Evolutionary conservation across 1,140 invertebrate species (phyloP).

Genomic region (Battus philenor): DNA sequence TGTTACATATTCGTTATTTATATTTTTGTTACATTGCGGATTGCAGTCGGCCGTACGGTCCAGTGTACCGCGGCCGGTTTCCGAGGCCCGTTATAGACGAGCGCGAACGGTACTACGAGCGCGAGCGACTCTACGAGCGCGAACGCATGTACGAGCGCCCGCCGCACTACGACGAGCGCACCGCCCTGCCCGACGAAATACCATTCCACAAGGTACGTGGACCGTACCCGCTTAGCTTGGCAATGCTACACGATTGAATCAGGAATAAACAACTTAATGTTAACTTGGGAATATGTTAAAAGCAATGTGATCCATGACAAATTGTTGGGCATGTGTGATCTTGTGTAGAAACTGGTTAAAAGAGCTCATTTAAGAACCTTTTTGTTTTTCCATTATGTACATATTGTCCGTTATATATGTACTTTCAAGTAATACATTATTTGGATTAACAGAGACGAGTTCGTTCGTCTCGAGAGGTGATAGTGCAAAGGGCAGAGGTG

Average conservation of each 20-base stretch:
- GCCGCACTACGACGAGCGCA: conserved; percentile 51
- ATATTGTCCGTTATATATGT: too few species aligned
- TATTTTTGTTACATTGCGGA: too few species aligned
- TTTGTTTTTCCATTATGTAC: too few species aligned
- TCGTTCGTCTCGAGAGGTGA: conserved; percentile 85
- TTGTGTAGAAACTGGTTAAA: too few species aligned
- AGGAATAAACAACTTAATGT: too few species aligned
- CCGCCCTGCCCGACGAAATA: conserved; percentile 37
- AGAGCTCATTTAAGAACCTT: conserved; percentile 1
- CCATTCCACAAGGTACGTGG: conserved; percentile 61
- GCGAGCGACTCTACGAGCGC: conserved; percentile 45
- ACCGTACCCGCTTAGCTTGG: too few species aligned
- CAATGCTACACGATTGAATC: too few species aligned
- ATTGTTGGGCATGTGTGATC: too few species aligned
- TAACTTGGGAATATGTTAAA: too few species aligned
- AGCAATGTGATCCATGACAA: too few species aligned
- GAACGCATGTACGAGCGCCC: conserved; percentile 48
- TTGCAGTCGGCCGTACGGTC: conserved; percentile 38
- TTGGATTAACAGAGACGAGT: conserved; percentile 71
- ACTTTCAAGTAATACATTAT: too few species aligned
- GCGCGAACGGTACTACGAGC: conserved; percentile 39
- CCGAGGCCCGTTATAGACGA: conserved; percentile 33
- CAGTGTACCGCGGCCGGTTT: conserved; percentile 53
- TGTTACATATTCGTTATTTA: not conserved
- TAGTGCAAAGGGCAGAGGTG: conserved; percentile 81